Percentiles rank a stretch among this genome's conserved stretches.
phyloP scores from a whole-genome alignment of 2,113 vertebrate species.

The Ailurus styani region DNA sequence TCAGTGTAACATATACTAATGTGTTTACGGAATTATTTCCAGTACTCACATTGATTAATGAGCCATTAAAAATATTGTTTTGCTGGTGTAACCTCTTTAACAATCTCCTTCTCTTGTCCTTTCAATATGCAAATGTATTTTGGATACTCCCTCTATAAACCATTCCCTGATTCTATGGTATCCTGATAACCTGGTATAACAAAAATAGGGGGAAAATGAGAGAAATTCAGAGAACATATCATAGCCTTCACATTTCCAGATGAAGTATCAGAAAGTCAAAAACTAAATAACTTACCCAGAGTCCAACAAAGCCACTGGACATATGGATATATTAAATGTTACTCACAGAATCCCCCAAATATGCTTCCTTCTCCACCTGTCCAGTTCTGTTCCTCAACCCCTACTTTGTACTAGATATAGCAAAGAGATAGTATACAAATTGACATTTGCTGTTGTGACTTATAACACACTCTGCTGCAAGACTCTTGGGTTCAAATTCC shows the following conservation, averaged over 20 bases:
- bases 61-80: neutral
- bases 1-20: neutral
- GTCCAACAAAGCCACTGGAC: neutral
- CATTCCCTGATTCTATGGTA: neutral
- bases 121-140: neutral
- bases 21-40: neutral
- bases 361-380: neutral
- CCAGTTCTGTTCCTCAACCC: neutral
- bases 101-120: neutral
- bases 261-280: neutral
- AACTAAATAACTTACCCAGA: neutral
- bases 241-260: neutral
- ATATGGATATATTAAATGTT: neutral
- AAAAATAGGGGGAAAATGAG: neutral
- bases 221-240: neutral
- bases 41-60: neutral
- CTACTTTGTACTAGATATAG: neutral
- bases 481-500: neutral
- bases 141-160: neutral
- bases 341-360: neutral
- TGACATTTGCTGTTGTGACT: neutral
- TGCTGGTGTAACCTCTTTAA: neutral
- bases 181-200: neutral
- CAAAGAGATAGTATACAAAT: neutral
- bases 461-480: neutral